Conservation (phyloP, 2,113 vertebrate species). For the Channa maculata region DNA sequence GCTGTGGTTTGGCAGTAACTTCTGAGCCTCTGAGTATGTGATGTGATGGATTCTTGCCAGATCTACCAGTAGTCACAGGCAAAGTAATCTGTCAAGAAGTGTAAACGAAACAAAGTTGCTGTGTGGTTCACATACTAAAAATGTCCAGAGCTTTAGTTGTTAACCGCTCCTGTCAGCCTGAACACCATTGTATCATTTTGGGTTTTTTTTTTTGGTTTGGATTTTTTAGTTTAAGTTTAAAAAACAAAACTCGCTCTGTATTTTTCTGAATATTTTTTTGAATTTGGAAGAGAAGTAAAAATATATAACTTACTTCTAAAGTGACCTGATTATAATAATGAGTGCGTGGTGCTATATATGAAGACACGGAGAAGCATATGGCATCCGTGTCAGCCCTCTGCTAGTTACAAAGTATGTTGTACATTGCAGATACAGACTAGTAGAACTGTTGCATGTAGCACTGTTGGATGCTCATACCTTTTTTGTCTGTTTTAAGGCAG, state of each 20-base stretch:
- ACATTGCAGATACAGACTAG: conserved; percentile 1
- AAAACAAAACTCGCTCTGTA: conserved; percentile 7
- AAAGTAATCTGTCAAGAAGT: conserved; percentile 5
- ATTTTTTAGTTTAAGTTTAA: no score
- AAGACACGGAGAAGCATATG: conserved; percentile 4
- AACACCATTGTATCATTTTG: conserved; percentile 20
- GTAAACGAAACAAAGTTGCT: background rate
- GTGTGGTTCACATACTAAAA: background rate
- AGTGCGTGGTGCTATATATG: background rate
- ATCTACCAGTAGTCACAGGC: background rate
- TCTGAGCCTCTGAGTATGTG: conserved; percentile 18
- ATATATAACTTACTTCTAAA: background rate
- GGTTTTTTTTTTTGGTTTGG: conserved; percentile 3
- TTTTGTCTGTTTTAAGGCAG: background rate
- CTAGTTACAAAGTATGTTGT: conserved; percentile 22
- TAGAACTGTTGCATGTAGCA: background rate
- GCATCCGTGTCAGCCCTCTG: background rate
- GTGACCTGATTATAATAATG: conserved; percentile 10
- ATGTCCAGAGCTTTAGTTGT: background rate
- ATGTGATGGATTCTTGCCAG: conserved; percentile 35
- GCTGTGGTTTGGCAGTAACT: conserved; percentile 35
- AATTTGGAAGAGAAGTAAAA: conserved; percentile 6
- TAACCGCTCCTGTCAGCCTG: conserved; percentile 5
- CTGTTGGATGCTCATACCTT: background rate
- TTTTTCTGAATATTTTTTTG: background rate